These are phyloP conservation scores for Euphydryas editha DNA, from an alignment of 2,888 invertebrate species.

Conservation along the genomic window DNA sequence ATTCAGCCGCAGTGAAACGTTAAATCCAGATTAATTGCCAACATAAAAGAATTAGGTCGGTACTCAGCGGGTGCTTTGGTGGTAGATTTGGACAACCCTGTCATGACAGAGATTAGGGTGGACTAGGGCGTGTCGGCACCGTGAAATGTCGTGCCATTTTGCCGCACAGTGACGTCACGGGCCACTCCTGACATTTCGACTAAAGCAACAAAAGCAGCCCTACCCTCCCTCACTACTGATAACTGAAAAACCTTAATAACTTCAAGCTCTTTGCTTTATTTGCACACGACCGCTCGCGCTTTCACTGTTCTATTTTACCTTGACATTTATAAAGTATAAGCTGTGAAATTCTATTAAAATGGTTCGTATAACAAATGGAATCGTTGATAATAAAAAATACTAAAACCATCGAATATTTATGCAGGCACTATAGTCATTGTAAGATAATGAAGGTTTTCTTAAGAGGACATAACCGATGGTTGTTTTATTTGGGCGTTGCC, in stretches of 20 bases:
- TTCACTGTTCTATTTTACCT: slow-evolving; percentile 59
- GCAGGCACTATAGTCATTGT: slow-evolving; percentile 16
- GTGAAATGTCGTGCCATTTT: slow-evolving; percentile 81
- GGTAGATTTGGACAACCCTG: slow-evolving; percentile 66
- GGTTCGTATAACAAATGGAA: slow-evolving; percentile 5
- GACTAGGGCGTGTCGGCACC: slow-evolving; percentile 73
- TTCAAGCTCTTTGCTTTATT: slow-evolving; percentile 67
- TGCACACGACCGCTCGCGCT: slow-evolving; percentile 58
- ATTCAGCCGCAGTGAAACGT: slow-evolving; percentile 30
- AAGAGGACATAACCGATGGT: slow-evolving; percentile 23
- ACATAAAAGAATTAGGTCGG: slow-evolving; percentile 58
- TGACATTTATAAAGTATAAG: slow-evolving; percentile 63
- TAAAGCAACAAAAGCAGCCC: slow-evolving; percentile 77
- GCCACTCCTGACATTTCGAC: slow-evolving; percentile 80
- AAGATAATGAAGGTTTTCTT: slow-evolving; percentile 20
- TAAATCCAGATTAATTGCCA: slow-evolving; percentile 46
- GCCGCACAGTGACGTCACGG: slow-evolving; percentile 72
- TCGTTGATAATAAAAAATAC: slow-evolving; percentile 11
- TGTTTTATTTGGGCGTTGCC: slow-evolving; percentile 23
- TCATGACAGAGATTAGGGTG: slow-evolving; percentile 76
- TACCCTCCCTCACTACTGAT: slow-evolving; percentile 72
- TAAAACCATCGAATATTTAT: slow-evolving; percentile 7
- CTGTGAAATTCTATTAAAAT: slow-evolving; percentile 11
- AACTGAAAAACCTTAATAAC: slow-evolving; percentile 74
- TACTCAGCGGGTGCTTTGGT: slow-evolving; percentile 58